phyloP scores from a whole-genome alignment of 2,888 invertebrate species.

The Caenorhabditis parvicauda region DNA sequence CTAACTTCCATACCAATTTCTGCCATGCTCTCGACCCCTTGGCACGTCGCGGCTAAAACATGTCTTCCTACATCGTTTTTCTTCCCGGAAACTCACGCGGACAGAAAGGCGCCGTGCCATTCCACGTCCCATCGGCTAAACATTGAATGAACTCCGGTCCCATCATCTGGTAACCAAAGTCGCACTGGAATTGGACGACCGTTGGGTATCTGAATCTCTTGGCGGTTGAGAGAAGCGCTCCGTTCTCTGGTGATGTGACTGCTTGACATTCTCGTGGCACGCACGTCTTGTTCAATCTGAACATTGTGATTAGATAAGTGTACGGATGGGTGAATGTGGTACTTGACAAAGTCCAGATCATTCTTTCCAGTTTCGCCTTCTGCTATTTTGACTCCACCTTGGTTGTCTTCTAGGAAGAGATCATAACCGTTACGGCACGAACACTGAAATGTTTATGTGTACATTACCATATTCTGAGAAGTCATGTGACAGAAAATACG shows the following conservation, averaged over 20 bases:
- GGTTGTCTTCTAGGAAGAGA: constrained; percentile 81
- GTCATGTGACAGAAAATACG: no score
- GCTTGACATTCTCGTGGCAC: constrained; percentile 51
- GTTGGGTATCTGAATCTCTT: constrained; percentile 50
- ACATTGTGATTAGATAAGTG: not conserved
- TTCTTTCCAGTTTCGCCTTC: constrained; percentile 76
- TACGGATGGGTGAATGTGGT: not conserved
- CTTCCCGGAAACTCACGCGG: constrained; percentile 73
- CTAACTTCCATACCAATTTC: constrained; percentile 55
- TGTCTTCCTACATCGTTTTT: not conserved
- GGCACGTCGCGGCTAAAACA: constrained; percentile 60
- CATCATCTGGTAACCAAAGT: constrained; percentile 85
- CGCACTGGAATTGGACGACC: constrained; percentile 84
- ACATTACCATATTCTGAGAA: not conserved
- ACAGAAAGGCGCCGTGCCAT: constrained; percentile 87
- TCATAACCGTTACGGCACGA: constrained; percentile 76
- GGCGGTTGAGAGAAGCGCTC: constrained; percentile 50
- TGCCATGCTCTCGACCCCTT: constrained; percentile 54
- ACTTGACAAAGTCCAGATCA: constrained; percentile 12
- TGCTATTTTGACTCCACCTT: constrained; percentile 83
- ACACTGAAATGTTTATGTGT: constrained; percentile 16
- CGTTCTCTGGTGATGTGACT: constrained; percentile 56
- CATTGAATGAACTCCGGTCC: constrained; percentile 83
- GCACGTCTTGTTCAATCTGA: constrained; percentile 73
- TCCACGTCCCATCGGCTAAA: constrained; percentile 86